phyloP scores from a whole-genome alignment of 2,888 invertebrate species.

The Diplolepis rosae region DNA sequence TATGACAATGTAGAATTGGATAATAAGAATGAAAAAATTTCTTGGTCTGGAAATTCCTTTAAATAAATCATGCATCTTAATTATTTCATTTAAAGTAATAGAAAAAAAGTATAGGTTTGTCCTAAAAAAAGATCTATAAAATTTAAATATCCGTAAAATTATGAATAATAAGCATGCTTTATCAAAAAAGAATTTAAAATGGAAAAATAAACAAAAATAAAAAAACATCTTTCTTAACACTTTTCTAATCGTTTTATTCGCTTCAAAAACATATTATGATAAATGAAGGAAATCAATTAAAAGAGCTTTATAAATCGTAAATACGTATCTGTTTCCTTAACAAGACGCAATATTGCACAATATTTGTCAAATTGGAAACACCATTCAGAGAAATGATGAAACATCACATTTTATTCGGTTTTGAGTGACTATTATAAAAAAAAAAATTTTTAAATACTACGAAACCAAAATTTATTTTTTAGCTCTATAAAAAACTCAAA shows the following conservation, averaged over 20 bases:
- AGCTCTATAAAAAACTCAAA: slow-evolving; percentile 20
- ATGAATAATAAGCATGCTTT: background rate
- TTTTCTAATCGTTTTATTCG: background rate
- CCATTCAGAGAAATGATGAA: background rate
- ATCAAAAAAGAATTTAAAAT: background rate
- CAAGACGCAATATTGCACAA: background rate
- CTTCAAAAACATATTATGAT: background rate
- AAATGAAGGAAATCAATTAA: background rate
- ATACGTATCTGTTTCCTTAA: background rate
- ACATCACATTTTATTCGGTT: background rate
- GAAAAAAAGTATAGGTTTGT: no score
- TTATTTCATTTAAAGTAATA: no score
- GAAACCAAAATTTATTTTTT: slow-evolving; percentile 37
- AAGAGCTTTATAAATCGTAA: background rate
- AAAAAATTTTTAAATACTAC: background rate
- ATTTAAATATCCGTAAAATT: background rate
- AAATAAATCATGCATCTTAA: no score
- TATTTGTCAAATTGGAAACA: background rate
- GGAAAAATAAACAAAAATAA: background rate
- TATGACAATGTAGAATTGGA: slow-evolving; percentile 36
- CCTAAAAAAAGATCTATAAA: no score
- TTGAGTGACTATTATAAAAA: no score
- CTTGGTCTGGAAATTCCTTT: no score
- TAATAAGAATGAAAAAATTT: slow-evolving; percentile 39
- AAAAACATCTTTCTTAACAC: no score